Conservation (phyloP, 2,797 vertebrate genomes). For the Amphiprion clarkii region DNA sequence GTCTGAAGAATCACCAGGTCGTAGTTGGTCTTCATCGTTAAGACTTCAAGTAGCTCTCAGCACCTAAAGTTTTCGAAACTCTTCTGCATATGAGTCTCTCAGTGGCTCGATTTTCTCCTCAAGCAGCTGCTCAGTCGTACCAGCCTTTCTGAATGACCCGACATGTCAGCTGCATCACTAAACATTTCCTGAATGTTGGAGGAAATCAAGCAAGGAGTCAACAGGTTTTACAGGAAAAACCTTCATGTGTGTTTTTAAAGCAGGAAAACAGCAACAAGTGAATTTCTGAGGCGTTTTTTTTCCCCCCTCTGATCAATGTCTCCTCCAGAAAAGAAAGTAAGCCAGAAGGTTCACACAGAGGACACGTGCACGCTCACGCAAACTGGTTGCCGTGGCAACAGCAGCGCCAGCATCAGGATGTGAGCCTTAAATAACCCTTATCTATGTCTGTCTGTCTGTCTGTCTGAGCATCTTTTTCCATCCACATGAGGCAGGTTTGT, state of each 20-base stretch:
- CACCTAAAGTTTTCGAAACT: too few relatives aligned
- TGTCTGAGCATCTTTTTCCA: slow-evolving; percentile 7
- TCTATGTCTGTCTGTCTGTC: slow-evolving; percentile 26
- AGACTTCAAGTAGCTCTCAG: too few relatives aligned
- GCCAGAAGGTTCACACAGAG: slow-evolving; percentile 42
- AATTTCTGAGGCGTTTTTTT: background rate
- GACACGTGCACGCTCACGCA: slow-evolving; percentile 19
- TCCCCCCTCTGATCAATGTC: background rate
- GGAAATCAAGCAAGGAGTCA: background rate
- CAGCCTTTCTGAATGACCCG: too few relatives aligned
- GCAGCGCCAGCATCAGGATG: slow-evolving; percentile 31
- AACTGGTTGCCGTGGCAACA: slow-evolving; percentile 55
- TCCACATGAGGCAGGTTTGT: background rate
- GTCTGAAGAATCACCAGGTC: too few relatives aligned
- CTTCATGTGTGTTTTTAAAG: background rate
- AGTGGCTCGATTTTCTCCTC: too few relatives aligned
- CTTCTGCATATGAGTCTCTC: too few relatives aligned
- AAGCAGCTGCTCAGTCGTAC: too few relatives aligned
- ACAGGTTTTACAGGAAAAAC: background rate
- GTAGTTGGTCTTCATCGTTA: too few relatives aligned
- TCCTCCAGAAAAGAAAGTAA: slow-evolving; percentile 11
- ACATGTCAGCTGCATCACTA: too few relatives aligned
- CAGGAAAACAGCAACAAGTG: background rate
- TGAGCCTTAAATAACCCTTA: slow-evolving; percentile 56
- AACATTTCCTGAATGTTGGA: too few relatives aligned